Conservation (phyloP, 2,888 invertebrate genomes). For the Folsomia candida region DNA sequence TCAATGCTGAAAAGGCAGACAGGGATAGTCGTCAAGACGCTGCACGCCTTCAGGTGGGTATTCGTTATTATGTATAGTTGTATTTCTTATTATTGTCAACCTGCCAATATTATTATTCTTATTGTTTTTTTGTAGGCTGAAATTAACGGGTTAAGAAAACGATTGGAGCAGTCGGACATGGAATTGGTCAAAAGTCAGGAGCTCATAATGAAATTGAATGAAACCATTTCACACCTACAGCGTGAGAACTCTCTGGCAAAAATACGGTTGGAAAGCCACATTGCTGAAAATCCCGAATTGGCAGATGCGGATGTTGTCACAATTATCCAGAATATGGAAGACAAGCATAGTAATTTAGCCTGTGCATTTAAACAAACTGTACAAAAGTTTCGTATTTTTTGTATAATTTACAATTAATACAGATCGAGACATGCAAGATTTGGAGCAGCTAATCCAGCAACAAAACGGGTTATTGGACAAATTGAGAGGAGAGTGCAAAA, state of each 20-base stretch:
- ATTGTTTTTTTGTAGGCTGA: constrained; percentile 59
- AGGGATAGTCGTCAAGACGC: constrained; percentile 74
- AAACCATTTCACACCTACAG: constrained; percentile 74
- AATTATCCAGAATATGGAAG: constrained; percentile 74
- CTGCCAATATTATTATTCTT: neutral
- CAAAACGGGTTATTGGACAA: constrained; percentile 91
- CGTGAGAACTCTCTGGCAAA: constrained; percentile 64
- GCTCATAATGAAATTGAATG: constrained; percentile 73
- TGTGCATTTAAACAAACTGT: neutral
- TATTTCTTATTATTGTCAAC: neutral
- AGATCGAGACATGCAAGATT: constrained; percentile 84
- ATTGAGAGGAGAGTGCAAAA: constrained; percentile 84
- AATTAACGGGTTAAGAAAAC: constrained; percentile 68
- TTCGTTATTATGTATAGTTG: too few species aligned
- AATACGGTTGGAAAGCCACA: constrained; percentile 50
- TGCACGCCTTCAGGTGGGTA: constrained; percentile 62
- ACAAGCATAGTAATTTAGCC: constrained; percentile 71
- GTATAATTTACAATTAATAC: constrained; percentile 51
- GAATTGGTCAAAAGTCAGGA: constrained; percentile 76
- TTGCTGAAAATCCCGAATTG: constrained; percentile 30
- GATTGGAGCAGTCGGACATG: constrained; percentile 75
- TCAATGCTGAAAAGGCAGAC: constrained; percentile 66
- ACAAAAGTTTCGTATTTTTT: too few species aligned
- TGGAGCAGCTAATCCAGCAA: constrained; percentile 84
- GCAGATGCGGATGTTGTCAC: constrained; percentile 69